A percentile compares a stretch with the other conserved stretches of the same genome.
Conservation (phyloP, 2,113 vertebrate species). For the Centropus unirufus region DNA sequence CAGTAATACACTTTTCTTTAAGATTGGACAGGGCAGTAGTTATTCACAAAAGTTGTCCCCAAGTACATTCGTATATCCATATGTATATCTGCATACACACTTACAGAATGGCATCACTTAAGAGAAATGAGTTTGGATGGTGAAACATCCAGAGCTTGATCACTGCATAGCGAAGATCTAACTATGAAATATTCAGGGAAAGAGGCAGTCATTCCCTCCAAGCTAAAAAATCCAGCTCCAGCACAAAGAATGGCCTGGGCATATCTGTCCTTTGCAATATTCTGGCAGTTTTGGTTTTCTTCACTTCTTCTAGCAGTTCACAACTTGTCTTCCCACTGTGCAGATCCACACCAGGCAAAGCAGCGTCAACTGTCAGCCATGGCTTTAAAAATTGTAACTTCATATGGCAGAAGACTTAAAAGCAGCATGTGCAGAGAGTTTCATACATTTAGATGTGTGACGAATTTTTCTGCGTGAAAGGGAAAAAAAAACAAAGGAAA, state of each 20-base stretch:
- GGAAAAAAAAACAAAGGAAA: not conserved
- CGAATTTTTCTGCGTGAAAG: not conserved
- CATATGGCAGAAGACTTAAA: conserved; percentile 8
- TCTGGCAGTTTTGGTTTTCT: not conserved
- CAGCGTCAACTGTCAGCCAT: conserved; percentile 16
- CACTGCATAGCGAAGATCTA: not conserved
- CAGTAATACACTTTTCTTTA: not conserved
- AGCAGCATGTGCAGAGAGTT: not conserved
- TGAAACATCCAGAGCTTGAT: not conserved
- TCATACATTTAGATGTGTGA: not conserved
- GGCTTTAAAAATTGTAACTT: not conserved
- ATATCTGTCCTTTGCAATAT: not conserved
- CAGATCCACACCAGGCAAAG: conserved; percentile 12
- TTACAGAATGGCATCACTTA: not conserved
- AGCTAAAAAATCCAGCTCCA: not conserved
- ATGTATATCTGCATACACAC: not conserved
- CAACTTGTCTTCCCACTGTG: not conserved
- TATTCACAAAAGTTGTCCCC: not conserved
- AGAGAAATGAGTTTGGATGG: not conserved
- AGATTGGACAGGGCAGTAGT: not conserved
- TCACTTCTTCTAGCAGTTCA: not conserved
- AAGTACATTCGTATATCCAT: too few relatives aligned
- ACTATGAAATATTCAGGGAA: not conserved
- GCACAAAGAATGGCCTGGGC: not conserved
- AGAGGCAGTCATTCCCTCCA: not conserved